Percentiles rank a stretch among this genome's conserved stretches.
Conservation (phyloP, 2,888 invertebrate genomes). For the Chymomyza fuscimana region DNA sequence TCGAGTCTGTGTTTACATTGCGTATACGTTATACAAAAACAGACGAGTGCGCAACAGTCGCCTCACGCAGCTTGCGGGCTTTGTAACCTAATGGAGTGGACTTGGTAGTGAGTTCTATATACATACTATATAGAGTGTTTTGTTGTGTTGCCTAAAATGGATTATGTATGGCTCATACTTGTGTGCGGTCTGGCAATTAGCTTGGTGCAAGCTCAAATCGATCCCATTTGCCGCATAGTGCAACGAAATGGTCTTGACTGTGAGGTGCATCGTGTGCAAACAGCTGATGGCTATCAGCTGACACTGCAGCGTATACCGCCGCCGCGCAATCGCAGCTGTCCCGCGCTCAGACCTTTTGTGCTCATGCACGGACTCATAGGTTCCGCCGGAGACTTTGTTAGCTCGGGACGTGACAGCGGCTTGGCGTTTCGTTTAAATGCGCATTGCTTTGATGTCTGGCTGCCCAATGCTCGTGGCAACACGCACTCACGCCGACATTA, state of each 20-base stretch:
- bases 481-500: slow-evolving; percentile 72
- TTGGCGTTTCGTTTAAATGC: slow-evolving; percentile 69
- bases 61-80: slow-evolving; percentile 35
- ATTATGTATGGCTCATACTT: neutral
- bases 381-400: slow-evolving; percentile 73
- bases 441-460: slow-evolving; percentile 77
- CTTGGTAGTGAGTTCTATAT: too few relatives aligned
- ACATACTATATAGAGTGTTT: neutral
- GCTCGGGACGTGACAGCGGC: slow-evolving; percentile 60
- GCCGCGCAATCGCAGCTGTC: slow-evolving; percentile 39
- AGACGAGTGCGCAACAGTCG: slow-evolving; percentile 2
- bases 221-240: slow-evolving; percentile 69
- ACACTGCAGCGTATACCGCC: slow-evolving; percentile 75
- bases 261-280: slow-evolving; percentile 69
- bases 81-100: neutral
- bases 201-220: slow-evolving; percentile 21
- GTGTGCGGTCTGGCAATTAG: neutral
- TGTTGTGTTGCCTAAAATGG: neutral
- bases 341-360: slow-evolving; percentile 52
- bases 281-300: slow-evolving; percentile 73
- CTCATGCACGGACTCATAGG: slow-evolving; percentile 77
- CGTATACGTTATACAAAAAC: slow-evolving; percentile 53
- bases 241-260: slow-evolving; percentile 62
- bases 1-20: slow-evolving; percentile 36
- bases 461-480: slow-evolving; percentile 76